Evolutionary conservation across 1,140 invertebrate species (phyloP).

Genomic region (Himalopsyche phryganea): DNA sequence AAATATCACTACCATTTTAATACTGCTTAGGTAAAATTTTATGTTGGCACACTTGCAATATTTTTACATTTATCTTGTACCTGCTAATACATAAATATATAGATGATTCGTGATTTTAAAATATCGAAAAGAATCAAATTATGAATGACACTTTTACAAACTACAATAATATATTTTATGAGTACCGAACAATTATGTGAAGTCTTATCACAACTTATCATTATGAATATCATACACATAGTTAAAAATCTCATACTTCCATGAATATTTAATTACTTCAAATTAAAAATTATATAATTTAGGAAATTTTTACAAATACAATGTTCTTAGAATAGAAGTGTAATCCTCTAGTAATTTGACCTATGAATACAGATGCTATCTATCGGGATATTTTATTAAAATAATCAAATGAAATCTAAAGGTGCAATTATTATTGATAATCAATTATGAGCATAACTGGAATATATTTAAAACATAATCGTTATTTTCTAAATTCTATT

Average conservation of each 20-base stretch:
- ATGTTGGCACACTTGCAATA: slow-evolving; percentile 44
- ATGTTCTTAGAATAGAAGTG: background rate
- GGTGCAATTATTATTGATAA: background rate
- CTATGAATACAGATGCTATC: no score
- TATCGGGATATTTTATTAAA: no score
- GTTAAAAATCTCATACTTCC: slow-evolving; percentile 3
- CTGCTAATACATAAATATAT: slow-evolving; percentile 1
- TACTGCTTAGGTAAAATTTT: slow-evolving; percentile 51
- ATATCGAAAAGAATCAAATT: slow-evolving; percentile 10
- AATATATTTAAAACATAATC: no score
- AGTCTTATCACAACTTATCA: background rate
- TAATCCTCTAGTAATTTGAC: no score
- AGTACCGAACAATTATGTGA: background rate
- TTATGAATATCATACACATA: background rate
- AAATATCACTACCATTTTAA: slow-evolving; percentile 46
- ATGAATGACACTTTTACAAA: background rate
- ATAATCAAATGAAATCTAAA: background rate
- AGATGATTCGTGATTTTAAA: background rate
- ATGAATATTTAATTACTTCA: background rate
- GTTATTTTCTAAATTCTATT: no score
- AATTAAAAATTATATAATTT: slow-evolving; percentile 1
- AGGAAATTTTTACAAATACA: background rate
- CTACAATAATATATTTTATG: background rate
- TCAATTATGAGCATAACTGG: background rate
- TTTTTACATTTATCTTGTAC: slow-evolving; percentile 1